Conservation (phyloP, 92 coral and sea anemone species). For the Epizoanthus illoricatus region DNA sequence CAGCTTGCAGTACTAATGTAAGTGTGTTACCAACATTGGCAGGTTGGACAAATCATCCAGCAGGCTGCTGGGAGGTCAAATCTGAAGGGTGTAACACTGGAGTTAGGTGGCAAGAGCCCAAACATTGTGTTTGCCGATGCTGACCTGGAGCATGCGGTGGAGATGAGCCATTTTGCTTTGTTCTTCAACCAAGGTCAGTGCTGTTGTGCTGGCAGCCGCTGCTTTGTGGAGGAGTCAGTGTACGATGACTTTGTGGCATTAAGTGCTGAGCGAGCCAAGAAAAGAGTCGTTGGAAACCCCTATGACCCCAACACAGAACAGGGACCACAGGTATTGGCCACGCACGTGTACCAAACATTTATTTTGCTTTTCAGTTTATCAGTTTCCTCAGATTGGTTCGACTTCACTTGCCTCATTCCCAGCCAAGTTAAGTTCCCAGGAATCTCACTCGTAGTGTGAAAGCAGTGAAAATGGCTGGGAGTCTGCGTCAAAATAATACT, state of each 20-base stretch:
- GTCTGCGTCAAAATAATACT: too few relatives aligned
- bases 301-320: slow-evolving; percentile 83
- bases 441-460: too few relatives aligned
- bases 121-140: slow-evolving; percentile 91
- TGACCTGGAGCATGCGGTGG: slow-evolving; percentile 82
- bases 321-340: slow-evolving; percentile 87
- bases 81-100: slow-evolving; percentile 86
- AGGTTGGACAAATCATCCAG: slow-evolving; percentile 84
- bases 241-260: slow-evolving; percentile 91
- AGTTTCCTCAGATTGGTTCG: not conserved
- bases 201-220: slow-evolving; percentile 93
- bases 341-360: too few relatives aligned
- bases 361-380: not conserved
- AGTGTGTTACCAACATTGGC: not conserved
- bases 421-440: too few relatives aligned
- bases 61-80: slow-evolving; percentile 89
- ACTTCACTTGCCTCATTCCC: too few relatives aligned
- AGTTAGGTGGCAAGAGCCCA: slow-evolving; percentile 98
- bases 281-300: slow-evolving; percentile 81
- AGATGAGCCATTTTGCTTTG: slow-evolving; percentile 83
- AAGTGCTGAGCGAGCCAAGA: slow-evolving; percentile 78
- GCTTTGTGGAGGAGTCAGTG: slow-evolving; percentile 86
- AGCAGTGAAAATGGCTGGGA: too few relatives aligned
- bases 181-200: slow-evolving; percentile 99
- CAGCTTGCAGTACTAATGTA: not conserved